Conservation (phyloP, 2,797 vertebrate species). For the Acanthurus tractus region DNA sequence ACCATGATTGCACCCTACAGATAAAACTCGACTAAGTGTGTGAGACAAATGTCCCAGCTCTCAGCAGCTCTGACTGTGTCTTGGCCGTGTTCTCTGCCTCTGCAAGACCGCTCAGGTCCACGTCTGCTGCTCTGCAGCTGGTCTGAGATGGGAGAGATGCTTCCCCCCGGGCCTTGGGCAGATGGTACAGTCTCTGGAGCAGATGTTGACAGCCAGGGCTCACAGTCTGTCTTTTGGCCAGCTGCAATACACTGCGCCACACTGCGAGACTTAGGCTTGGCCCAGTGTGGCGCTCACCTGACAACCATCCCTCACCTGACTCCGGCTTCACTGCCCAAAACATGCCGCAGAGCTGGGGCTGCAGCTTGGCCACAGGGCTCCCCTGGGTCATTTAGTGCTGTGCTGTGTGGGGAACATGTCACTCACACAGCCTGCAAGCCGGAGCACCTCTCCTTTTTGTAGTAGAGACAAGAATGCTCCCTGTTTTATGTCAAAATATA, state of each 20-base stretch:
- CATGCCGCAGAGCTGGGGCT: conserved; percentile 43
- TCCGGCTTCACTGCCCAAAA: conserved; percentile 59
- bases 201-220: conserved; percentile 86
- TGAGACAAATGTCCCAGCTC: conserved; percentile 57
- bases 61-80: conserved; percentile 59
- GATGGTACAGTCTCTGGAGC: conserved; percentile 85
- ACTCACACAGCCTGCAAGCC: conserved; percentile 41
- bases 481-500: not conserved
- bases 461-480: conserved; percentile 1
- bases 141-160: conserved; percentile 71
- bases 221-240: conserved; percentile 80
- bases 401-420: conserved; percentile 55
- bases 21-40: conserved; percentile 52
- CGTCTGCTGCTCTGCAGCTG: conserved; percentile 79
- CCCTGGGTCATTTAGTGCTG: conserved; percentile 48
- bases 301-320: conserved; percentile 73
- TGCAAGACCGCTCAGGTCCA: conserved; percentile 68
- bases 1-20: conserved; percentile 35
- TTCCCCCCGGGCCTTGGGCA: conserved; percentile 73
- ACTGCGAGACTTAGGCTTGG: conserved; percentile 62
- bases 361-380: conserved; percentile 48
- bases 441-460: conserved; percentile 25
- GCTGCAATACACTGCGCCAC: conserved; percentile 70
- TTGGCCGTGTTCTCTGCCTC: conserved; percentile 66
- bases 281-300: conserved; percentile 78